Evolutionary conservation across 1,140 invertebrate species (phyloP).

Genomic region (Muscidifurax raptorellus): DNA sequence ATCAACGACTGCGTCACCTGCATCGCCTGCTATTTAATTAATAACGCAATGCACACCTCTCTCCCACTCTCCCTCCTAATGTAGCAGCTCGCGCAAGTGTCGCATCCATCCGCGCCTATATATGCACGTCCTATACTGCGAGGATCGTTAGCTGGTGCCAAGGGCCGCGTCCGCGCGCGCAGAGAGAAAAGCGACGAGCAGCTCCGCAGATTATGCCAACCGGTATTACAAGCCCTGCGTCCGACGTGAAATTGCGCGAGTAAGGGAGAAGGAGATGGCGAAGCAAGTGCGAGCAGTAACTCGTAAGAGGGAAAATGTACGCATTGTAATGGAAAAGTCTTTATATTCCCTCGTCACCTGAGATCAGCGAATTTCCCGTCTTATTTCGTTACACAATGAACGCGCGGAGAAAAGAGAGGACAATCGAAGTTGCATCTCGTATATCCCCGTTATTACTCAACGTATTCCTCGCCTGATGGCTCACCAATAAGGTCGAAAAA

Average conservation of each 20-base stretch:
- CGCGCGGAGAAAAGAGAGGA: not conserved
- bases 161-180: slow-evolving; percentile 14
- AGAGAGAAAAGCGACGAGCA: slow-evolving; percentile 19
- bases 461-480: not conserved
- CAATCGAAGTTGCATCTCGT: not conserved
- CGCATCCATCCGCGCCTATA: slow-evolving; percentile 59
- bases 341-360: not conserved
- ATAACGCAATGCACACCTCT: slow-evolving; percentile 56
- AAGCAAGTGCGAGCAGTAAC: not conserved
- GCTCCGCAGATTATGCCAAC: slow-evolving; percentile 32
- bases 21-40: slow-evolving; percentile 57
- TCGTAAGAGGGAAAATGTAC: not conserved
- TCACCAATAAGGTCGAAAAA: not conserved
- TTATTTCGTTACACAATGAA: not conserved
- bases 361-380: not conserved
- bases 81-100: slow-evolving; percentile 37
- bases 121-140: slow-evolving; percentile 12
- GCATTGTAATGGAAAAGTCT: slow-evolving; percentile 40
- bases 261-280: too few species aligned
- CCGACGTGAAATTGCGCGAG: slow-evolving; percentile 19
- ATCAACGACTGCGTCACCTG: slow-evolving; percentile 54
- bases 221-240: slow-evolving; percentile 47
- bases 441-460: not conserved
- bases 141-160: too few species aligned
- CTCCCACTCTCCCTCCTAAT: slow-evolving; percentile 20